A percentile compares a stretch with the other conserved stretches of the same genome.
phyloP scores from a whole-genome alignment of 2,797 vertebrate species.

The Mormyrops boulengeri region DNA sequence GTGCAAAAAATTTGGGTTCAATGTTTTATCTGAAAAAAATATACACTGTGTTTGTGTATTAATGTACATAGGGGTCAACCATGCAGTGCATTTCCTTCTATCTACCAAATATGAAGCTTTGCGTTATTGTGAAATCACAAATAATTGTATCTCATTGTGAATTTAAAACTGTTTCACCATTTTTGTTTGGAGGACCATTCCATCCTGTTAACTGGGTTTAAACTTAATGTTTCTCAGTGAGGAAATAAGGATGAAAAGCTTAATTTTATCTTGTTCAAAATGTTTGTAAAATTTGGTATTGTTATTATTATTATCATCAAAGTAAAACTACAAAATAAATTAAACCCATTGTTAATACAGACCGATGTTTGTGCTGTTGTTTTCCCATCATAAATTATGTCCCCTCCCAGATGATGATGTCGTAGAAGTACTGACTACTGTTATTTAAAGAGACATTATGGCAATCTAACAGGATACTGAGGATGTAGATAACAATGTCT shows the following conservation, averaged over 20 bases:
- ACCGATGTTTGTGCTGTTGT: neutral
- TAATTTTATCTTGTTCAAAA: neutral
- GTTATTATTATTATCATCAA: neutral
- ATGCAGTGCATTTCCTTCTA: neutral
- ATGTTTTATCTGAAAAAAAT: neutral
- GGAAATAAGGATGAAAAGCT: neutral
- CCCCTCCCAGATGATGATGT: neutral
- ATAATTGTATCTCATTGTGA: neutral
- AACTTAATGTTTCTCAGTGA: neutral
- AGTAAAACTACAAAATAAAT: neutral
- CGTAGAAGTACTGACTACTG: neutral
- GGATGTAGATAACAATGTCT: neutral
- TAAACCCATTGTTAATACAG: neutral
- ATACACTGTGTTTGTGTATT: constrained; percentile 16
- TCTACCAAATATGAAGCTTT: neutral
- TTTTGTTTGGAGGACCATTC: neutral
- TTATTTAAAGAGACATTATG: neutral
- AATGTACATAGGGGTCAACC: neutral
- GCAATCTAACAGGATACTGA: neutral
- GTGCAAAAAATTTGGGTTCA: constrained; percentile 22
- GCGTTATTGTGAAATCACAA: neutral
- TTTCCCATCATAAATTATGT: neutral
- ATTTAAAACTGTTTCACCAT: neutral
- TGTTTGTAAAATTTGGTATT: neutral
- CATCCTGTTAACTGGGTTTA: neutral